These are phyloP conservation scores for Aurelia aurita complex sp. Pacific DNA, from an alignment of 30 jellyfish, hydroid and myxozoan genomes.

Conservation along the genomic window DNA sequence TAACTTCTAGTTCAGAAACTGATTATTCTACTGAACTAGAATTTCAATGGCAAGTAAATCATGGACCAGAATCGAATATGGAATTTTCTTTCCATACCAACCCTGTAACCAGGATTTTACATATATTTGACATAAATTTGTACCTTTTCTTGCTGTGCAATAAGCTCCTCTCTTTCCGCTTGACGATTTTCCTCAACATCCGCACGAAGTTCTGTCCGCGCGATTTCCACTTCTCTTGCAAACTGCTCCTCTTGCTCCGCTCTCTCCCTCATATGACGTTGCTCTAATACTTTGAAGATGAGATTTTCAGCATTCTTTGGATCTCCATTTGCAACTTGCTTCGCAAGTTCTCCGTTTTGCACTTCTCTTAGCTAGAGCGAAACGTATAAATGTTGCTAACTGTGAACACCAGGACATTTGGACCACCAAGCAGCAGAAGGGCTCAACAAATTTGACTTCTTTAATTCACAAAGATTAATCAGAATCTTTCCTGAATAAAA, in stretches of 20 bases:
- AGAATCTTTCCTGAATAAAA: neutral
- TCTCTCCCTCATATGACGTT: constrained; percentile 98
- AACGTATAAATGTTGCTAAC: neutral
- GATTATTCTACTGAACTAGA: too few species aligned
- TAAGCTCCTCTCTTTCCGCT: constrained; percentile 69
- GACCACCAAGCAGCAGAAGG: too few species aligned
- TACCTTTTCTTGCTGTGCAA: constrained; percentile 93
- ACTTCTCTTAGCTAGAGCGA: constrained; percentile 76
- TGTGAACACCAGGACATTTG: neutral
- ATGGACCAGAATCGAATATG: too few species aligned
- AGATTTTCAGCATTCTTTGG: constrained; percentile 83
- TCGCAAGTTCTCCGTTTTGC: constrained; percentile 72
- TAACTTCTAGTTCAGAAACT: too few species aligned
- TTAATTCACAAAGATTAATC: neutral
- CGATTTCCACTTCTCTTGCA: constrained; percentile 77
- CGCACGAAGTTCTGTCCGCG: constrained; percentile 68
- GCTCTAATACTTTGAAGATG: constrained; percentile 80
- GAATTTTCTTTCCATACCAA: too few species aligned
- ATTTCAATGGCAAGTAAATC: too few species aligned
- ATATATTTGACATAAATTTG: neutral
- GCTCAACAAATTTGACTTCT: neutral
- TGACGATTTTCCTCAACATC: constrained; percentile 74
- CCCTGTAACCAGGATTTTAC: too few species aligned
- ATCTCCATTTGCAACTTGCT: constrained; percentile 59
- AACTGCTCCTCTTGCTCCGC: constrained; percentile 87